Conservation (phyloP, 2,113 vertebrate species). For the Proteles cristata region DNA sequence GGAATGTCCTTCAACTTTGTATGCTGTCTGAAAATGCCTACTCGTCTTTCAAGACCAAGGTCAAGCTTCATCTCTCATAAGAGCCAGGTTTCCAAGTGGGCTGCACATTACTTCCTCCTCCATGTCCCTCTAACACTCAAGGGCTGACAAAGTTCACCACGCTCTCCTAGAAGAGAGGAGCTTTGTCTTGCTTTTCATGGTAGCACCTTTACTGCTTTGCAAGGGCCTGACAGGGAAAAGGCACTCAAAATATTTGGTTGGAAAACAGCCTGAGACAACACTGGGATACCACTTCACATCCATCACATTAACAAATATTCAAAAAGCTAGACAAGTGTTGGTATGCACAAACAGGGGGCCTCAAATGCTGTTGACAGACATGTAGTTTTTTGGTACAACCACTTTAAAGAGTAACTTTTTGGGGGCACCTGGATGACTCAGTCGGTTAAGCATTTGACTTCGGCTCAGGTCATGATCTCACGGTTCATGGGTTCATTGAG, state of each 20-base stretch:
- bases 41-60: conserved; percentile 25
- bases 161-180: neutral
- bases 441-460: no score
- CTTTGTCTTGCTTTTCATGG: neutral
- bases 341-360: neutral
- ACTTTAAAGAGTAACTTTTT: neutral
- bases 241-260: conserved; percentile 4
- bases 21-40: conserved; percentile 19
- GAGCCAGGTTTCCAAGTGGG: neutral
- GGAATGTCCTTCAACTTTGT: conserved; percentile 10
- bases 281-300: neutral
- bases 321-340: neutral
- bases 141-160: neutral
- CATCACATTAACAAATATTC: neutral
- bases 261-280: conserved; percentile 13
- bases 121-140: neutral
- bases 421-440: no score
- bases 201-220: neutral
- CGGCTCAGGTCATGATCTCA: no score
- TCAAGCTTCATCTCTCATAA: neutral
- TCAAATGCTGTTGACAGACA: neutral
- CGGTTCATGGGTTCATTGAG: no score
- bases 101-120: neutral
- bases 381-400: neutral
- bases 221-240: neutral